Conservation (phyloP, 2,113 vertebrate genomes). For the Circaetus cinerascens region DNA sequence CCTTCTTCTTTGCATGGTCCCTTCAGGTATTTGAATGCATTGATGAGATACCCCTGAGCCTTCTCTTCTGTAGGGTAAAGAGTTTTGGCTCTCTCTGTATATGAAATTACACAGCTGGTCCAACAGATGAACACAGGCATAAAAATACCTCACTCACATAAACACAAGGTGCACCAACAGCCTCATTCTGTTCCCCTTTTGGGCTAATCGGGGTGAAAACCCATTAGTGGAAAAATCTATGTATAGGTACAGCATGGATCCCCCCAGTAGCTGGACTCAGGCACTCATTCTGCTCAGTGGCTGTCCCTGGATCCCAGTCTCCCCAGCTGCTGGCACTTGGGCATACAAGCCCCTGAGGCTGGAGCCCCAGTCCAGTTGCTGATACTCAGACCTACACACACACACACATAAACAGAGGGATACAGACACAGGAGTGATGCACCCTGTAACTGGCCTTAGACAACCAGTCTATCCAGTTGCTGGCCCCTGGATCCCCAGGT, state of each 20-base stretch:
- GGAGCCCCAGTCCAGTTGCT: background rate
- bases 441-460: background rate
- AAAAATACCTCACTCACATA: background rate
- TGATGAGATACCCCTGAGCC: background rate
- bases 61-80: background rate
- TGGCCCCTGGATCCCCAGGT: background rate
- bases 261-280: background rate
- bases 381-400: background rate
- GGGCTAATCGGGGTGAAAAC: background rate
- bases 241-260: background rate
- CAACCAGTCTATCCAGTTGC: background rate
- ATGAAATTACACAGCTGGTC: background rate
- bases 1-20: accelerated
- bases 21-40: background rate
- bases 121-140: background rate
- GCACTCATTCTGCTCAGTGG: no score
- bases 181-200: background rate
- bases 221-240: background rate
- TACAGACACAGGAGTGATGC: background rate
- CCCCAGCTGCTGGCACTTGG: background rate
- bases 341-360: background rate
- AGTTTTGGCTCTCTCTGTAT: background rate
- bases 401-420: background rate
- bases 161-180: background rate
- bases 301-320: background rate